Evolutionary conservation across 2,113 vertebrate genomes (phyloP).

Genomic region (Ailuropoda melanoleuca): DNA sequence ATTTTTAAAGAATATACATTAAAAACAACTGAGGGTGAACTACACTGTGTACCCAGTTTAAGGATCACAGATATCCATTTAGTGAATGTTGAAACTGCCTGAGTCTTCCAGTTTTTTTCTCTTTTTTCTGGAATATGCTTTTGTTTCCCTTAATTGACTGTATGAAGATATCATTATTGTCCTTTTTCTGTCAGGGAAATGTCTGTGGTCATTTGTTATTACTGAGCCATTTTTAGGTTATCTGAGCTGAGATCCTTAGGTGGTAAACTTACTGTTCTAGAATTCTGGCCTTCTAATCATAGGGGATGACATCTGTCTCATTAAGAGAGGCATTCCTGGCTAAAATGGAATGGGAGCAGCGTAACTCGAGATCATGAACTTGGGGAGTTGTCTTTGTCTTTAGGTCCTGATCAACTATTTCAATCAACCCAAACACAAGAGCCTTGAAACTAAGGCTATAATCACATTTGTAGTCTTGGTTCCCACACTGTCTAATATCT

Average conservation of each 20-base stretch:
- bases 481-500: not conserved
- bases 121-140: not conserved
- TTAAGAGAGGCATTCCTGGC: not conserved
- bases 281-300: not conserved
- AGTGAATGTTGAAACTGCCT: not conserved
- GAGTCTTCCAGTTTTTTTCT: not conserved
- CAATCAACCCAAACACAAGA: not conserved
- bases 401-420: not conserved
- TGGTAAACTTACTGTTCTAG: not conserved
- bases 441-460: not conserved
- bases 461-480: not conserved
- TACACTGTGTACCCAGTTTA: not conserved
- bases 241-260: not conserved
- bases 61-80: not conserved
- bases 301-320: not conserved
- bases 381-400: not conserved
- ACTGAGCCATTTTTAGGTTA: not conserved
- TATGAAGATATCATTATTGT: not conserved
- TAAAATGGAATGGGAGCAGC: not conserved
- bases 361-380: not conserved
- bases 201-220: not conserved
- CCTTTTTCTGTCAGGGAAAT: not conserved
- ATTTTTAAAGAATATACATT: not conserved
- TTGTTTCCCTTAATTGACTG: not conserved
- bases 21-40: not conserved